Evolutionary conservation across 2,888 invertebrate genomes (phyloP), one percentile per base, ranked within the genome.

Genomic region (Epirrhoe alternata): DNA sequence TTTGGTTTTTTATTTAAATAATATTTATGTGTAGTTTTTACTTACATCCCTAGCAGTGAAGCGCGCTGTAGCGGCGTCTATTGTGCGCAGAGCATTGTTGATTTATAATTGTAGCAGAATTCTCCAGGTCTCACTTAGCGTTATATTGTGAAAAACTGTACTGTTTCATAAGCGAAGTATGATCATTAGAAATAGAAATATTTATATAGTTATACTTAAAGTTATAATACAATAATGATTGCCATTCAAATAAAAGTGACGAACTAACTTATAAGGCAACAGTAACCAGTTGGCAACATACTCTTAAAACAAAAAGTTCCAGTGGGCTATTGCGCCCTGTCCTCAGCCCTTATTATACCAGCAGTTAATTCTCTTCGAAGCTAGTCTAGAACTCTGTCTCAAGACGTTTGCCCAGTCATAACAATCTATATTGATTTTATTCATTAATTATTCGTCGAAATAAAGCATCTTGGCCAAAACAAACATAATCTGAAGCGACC

Each of bases 41-140:
- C 6, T 16, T 16, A 14, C 49, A 31, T 2, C 50, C 61, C 61
- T 66, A 62, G 42, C 38, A 54, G 38, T 50, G 14, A 17, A 56
- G 47, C 58, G 47, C 58, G 64, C 72, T 66, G 69, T 57, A 62
- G 66, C 76, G 53, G 58, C 58, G 38, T 45, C 74, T 66, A 80
- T 81, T 80, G 78, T 82, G 61, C 50, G 50, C 70, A 61, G 52
- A 58, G 74, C 75, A 78, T 80, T 82, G 83, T 82, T 82, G 79
- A 80, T 80, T 79, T 82, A 79, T 83, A 84, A 84, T 81, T 82
- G 82, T 82, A 78, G 72, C 75, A 69, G 69, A 61, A 56, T 72
- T 69, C 70, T 64, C 67, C 56, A 67, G 71, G 73, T 77, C 73
- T 73, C 69, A 76, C 71, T 77, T 71, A 69, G 72, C 74, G 71